These are phyloP conservation scores for Orycteropus afer DNA, from an alignment of 2,113 vertebrate species.

Conservation along the genomic window DNA sequence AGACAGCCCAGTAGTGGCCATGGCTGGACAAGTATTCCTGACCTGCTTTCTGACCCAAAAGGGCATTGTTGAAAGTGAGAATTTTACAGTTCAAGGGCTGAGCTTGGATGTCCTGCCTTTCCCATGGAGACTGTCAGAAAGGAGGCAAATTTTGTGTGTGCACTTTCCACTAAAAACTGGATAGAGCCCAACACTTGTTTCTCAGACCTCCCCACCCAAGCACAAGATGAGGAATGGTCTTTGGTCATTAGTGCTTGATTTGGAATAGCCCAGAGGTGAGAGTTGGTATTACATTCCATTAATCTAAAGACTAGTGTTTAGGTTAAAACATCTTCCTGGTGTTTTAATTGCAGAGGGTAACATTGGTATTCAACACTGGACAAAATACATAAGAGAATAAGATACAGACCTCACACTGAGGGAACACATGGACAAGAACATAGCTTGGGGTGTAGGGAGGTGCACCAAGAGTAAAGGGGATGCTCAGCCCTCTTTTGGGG, in stretches of 20 bases:
- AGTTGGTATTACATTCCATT: conserved; percentile 45
- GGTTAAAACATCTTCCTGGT: conserved; percentile 50
- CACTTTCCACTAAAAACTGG: conserved; percentile 37
- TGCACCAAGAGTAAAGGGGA: background rate
- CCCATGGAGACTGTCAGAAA: conserved; percentile 29
- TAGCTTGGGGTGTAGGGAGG: background rate
- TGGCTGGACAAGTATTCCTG: conserved; percentile 40
- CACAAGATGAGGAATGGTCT: conserved; percentile 48
- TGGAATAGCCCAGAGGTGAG: conserved; percentile 56
- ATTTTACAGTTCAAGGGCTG: conserved; percentile 32
- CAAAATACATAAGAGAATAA: conserved; percentile 2
- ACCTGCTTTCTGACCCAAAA: conserved; percentile 41
- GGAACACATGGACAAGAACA: background rate
- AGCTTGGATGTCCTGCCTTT: background rate
- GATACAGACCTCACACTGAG: background rate
- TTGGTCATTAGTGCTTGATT: conserved; percentile 57
- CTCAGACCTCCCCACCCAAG: conserved; percentile 26
- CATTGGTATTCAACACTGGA: background rate
- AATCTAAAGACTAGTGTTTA: conserved; percentile 59
- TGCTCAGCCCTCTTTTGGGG: background rate
- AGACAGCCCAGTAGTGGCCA: conserved; percentile 59
- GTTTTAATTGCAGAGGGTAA: conserved; percentile 17
- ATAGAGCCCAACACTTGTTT: conserved; percentile 33
- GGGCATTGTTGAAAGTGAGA: background rate
- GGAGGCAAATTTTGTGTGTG: conserved; percentile 15